These are phyloP conservation scores for Herminia tarsipennalis DNA, from an alignment of 2,888 invertebrate genomes.

Conservation along the genomic window DNA sequence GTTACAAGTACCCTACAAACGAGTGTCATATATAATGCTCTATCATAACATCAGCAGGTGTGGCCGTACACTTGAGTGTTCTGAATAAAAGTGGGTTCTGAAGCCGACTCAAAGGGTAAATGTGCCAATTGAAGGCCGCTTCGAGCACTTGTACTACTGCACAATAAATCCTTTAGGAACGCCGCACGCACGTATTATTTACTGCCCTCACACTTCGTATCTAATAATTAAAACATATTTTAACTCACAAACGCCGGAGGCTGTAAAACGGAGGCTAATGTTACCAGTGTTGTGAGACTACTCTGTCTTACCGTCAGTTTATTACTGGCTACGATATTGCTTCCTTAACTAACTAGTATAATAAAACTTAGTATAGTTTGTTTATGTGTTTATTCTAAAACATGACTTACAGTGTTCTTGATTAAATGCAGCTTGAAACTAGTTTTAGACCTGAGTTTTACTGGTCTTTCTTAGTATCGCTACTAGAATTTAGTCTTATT, in stretches of 20 bases:
- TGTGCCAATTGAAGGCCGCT: conserved; percentile 52
- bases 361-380: background rate
- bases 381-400: background rate
- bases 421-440: too few relatives aligned
- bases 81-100: conserved; percentile 12
- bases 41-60: background rate
- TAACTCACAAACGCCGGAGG: conserved; percentile 47
- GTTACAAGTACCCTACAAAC: background rate
- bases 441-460: too few relatives aligned
- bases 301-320: background rate
- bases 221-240: conserved; percentile 64
- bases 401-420: background rate
- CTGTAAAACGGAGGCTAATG: conserved; percentile 29
- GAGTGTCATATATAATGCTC: background rate
- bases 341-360: conserved; percentile 1
- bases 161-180: conserved; percentile 59
- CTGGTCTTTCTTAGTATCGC: too few relatives aligned
- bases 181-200: conserved; percentile 51
- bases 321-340: background rate
- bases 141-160: conserved; percentile 51
- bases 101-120: conserved; percentile 42
- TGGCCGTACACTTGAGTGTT: background rate
- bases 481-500: too few relatives aligned
- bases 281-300: conserved; percentile 25
- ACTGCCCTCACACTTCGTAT: conserved; percentile 58